Conservation (phyloP, 2,113 vertebrate species). For the Carlito syrichta region DNA sequence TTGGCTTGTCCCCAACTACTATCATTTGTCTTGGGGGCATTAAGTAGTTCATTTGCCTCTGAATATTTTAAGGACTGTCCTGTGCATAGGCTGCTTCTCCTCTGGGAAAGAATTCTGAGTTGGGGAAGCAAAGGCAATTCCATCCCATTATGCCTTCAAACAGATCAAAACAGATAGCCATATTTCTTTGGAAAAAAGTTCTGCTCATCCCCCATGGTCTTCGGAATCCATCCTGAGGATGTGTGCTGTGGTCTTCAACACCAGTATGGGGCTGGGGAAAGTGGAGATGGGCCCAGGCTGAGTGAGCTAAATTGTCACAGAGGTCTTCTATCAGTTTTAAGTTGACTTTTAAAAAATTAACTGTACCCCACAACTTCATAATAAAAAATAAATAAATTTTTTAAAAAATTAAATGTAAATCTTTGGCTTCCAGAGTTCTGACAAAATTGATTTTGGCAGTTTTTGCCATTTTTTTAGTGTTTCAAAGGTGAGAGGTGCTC, state of each 20-base stretch:
- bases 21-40: neutral
- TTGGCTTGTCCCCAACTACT: neutral
- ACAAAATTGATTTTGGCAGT: neutral
- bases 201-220: neutral
- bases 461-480: neutral
- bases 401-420: neutral
- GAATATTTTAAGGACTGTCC: neutral
- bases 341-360: neutral
- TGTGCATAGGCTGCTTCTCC: neutral
- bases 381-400: too few relatives aligned
- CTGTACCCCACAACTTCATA: too few relatives aligned
- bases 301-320: neutral
- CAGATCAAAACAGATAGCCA: neutral
- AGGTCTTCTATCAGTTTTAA: neutral
- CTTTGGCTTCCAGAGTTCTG: neutral
- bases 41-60: neutral
- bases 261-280: neutral
- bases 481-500: neutral
- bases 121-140: neutral
- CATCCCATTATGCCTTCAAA: neutral
- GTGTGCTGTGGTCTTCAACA: neutral
- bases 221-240: neutral
- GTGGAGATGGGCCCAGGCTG: too few relatives aligned
- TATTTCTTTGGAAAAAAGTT: neutral
- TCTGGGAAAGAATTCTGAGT: neutral